Percentiles rank a stretch among this genome's conserved stretches.
Conservation (phyloP, 1,140 invertebrate genomes). For the Trichoplusia ni region DNA sequence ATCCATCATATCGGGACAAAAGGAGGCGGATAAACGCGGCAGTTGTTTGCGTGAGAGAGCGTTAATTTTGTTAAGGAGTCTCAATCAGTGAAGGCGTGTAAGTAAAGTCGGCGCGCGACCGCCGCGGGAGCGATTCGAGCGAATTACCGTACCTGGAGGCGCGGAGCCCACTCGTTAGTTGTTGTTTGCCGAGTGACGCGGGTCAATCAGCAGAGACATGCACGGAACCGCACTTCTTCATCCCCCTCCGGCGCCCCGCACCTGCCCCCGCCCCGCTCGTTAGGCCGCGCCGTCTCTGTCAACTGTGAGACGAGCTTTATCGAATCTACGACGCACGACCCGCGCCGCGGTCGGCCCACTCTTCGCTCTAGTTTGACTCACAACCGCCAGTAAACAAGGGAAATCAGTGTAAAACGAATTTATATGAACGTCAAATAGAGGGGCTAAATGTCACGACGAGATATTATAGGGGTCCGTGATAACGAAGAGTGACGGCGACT, state of each 20-base stretch:
- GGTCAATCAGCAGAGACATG: constrained; percentile 85
- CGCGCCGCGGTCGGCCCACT: constrained; percentile 72
- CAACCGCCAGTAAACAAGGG: constrained; percentile 75
- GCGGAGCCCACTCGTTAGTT: constrained; percentile 82
- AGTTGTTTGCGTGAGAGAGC: constrained; percentile 72
- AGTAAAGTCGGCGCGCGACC: constrained; percentile 67
- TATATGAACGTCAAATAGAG: constrained; percentile 58
- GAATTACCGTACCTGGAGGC: constrained; percentile 77
- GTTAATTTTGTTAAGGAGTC: constrained; percentile 81
- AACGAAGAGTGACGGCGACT: background rate
- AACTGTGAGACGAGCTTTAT: constrained; percentile 78
- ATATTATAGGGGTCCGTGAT: constrained; percentile 18
- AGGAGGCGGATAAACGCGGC: constrained; percentile 65
- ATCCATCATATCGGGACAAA: constrained; percentile 78
- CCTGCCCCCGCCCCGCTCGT: constrained; percentile 63
- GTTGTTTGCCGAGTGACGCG: constrained; percentile 82
- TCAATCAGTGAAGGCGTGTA: constrained; percentile 76
- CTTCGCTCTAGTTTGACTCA: constrained; percentile 71
- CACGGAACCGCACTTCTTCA: constrained; percentile 85
- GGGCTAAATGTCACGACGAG: constrained; percentile 19
- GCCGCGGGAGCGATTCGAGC: constrained; percentile 73
- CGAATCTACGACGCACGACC: constrained; percentile 80
- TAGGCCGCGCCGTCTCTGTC: constrained; percentile 78
- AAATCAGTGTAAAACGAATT: constrained; percentile 78
- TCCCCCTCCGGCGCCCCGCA: constrained; percentile 55